Conservation (phyloP, 2,888 invertebrate genomes). For the Polyommatus iphigenia region DNA sequence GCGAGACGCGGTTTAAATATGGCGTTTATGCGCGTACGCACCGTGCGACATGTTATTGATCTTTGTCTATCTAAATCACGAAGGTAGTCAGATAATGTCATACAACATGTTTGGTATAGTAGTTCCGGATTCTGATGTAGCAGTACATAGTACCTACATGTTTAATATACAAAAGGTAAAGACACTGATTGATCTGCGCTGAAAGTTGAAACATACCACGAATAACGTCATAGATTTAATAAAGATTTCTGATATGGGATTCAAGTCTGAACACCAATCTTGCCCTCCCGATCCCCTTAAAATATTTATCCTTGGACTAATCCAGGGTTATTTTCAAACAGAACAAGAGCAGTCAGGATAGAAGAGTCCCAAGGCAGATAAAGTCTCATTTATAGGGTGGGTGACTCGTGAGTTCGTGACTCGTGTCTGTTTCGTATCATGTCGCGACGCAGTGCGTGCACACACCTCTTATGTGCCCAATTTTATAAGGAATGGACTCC, state of each 20-base stretch:
- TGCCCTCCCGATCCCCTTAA: background rate
- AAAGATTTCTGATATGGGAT: too few relatives aligned
- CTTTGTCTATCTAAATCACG: background rate
- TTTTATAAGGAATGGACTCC: slow-evolving; percentile 39
- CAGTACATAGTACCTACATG: too few relatives aligned
- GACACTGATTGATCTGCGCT: background rate
- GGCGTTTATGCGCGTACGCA: slow-evolving; percentile 8
- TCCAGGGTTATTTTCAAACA: too few relatives aligned
- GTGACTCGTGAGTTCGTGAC: too few relatives aligned
- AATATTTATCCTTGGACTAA: too few relatives aligned
- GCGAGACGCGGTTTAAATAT: slow-evolving; percentile 51
- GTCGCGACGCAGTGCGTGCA: background rate
- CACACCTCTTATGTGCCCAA: background rate
- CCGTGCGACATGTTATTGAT: background rate
- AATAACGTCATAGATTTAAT: too few relatives aligned
- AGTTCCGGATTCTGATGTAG: background rate
- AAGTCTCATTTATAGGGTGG: background rate
- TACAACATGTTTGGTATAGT: too few relatives aligned
- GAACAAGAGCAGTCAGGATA: background rate
- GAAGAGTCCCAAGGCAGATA: background rate
- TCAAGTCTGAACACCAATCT: background rate
- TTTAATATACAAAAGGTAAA: background rate
- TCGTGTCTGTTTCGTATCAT: background rate
- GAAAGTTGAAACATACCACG: too few relatives aligned
- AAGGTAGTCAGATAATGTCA: background rate